These are phyloP conservation scores for Caenorhabditis uteleia DNA, from an alignment of 2,888 invertebrate genomes.

Conservation along the genomic window DNA sequence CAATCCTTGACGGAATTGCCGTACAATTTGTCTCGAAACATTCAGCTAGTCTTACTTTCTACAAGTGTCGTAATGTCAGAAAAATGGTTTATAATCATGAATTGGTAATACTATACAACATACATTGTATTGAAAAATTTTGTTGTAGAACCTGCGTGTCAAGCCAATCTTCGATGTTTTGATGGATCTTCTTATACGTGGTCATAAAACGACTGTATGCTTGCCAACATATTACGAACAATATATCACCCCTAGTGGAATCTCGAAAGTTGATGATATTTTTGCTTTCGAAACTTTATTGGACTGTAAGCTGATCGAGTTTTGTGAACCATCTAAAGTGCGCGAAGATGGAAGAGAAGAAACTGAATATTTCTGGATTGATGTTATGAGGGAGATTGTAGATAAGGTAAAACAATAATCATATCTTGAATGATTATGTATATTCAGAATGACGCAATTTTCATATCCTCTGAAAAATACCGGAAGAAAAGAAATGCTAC, in stretches of 20 bases:
- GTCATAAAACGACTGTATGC: slow-evolving; percentile 14
- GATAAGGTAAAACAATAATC: neutral
- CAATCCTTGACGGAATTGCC: slow-evolving; percentile 22
- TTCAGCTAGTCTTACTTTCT: neutral
- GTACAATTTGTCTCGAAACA: slow-evolving; percentile 2
- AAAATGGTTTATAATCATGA: neutral
- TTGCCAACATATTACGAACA: slow-evolving; percentile 23
- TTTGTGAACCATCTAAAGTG: neutral
- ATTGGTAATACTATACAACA: neutral
- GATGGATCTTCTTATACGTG: slow-evolving; percentile 17
- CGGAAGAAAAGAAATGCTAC: neutral
- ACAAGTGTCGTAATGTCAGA: neutral
- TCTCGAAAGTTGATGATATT: slow-evolving; percentile 27
- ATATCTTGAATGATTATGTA: neutral
- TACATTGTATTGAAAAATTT: neutral
- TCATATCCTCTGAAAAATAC: slow-evolving; percentile 14
- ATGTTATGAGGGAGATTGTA: slow-evolving; percentile 1
- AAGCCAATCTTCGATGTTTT: slow-evolving; percentile 24
- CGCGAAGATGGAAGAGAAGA: neutral
- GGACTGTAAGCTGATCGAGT: slow-evolving; percentile 6
- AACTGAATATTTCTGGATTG: slow-evolving; percentile 12
- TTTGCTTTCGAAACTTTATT: slow-evolving; percentile 9
- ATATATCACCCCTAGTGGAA: neutral
- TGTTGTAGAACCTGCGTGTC: slow-evolving; percentile 13
- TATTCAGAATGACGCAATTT: slow-evolving; percentile 6